phyloP scores from a whole-genome alignment of 1,140 invertebrate species.

The Heliconius congener region DNA sequence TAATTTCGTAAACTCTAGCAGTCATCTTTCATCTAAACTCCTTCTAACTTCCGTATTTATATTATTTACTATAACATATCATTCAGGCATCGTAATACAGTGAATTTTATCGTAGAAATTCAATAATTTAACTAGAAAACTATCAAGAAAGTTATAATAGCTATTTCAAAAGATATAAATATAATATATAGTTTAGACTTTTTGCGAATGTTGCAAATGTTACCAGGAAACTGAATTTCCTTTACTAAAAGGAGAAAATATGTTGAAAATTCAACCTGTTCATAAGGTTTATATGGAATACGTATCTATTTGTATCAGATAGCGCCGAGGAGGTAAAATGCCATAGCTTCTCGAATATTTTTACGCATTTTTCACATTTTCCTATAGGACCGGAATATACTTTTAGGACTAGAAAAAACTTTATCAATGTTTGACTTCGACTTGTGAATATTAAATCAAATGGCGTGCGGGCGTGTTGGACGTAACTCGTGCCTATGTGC shows the following conservation, averaged over 20 bases:
- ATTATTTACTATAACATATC: neutral
- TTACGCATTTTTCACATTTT: constrained; percentile 48
- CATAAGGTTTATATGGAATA: constrained; percentile 5
- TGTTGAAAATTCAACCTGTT: neutral
- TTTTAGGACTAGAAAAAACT: constrained; percentile 70
- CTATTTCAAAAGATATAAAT: neutral
- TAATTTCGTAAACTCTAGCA: no score
- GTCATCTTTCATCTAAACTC: neutral
- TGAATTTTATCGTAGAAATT: neutral
- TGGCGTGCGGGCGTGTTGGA: constrained; percentile 33
- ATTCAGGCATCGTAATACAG: neutral
- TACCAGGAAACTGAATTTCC: neutral
- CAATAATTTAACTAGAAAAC: neutral
- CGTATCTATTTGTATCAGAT: constrained; percentile 1
- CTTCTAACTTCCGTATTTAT: neutral
- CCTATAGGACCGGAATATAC: constrained; percentile 42
- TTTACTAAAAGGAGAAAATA: constrained; percentile 6
- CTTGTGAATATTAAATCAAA: constrained; percentile 69
- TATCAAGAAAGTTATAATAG: neutral
- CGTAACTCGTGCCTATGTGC: constrained; percentile 33
- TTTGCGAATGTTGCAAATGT: neutral
- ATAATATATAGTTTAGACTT: neutral
- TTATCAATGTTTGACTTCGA: constrained; percentile 73
- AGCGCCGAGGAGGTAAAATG: neutral
- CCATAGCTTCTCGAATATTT: constrained; percentile 10